Evolutionary conservation across 1,140 invertebrate genomes (phyloP), one percentile per base, ranked within the genome.

Genomic region (Tetragonula clypearis): DNA sequence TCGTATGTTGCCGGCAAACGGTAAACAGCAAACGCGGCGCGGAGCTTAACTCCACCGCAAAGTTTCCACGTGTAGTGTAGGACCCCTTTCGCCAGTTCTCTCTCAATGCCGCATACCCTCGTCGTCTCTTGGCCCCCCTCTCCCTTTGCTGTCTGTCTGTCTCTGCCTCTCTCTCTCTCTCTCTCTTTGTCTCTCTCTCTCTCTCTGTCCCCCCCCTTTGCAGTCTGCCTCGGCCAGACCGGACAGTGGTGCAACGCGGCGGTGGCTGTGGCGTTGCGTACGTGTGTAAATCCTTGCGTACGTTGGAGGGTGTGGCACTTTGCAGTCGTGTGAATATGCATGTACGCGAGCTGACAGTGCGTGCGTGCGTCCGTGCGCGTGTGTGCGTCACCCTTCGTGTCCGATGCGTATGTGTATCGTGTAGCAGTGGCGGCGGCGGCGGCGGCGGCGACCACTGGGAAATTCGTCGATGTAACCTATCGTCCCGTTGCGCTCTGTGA

Each of bases 41-140:
- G 88, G 77, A 82, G 88, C 82, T 90, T 86, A 90, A 90, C 88
- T 90, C 65, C 82, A 87, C 88, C 88, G 88, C 88, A 90, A 90
- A 90, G 88, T 90, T 90, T 90, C 88, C 88, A 85, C 86, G 88
- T 80, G 86, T 75, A 81, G 88, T 78, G 86, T 75, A 81, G 73
- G 21, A 17, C 75, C 53, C 35, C 21, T 55, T 55, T 84, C 21
- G 53, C 65, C 14, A 26, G 23, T 2, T 11, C 30, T 35, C 66
- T 2, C 55, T 62, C 19, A 26, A 5, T 17, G 21, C 35, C 55
- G 60, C n/a, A n/a, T 60, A 55, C 9, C n/a, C 72, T 6, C 17
- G 4, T 76, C 60, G 15, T 76, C 87, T 66, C 15, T 65, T 58
- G 26, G 26, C 49, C 56, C 58, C 56, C 35, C 30, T 66, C 83